Conservation (phyloP, 1,140 invertebrate genomes). For the Drosophila kanapiae region DNA sequence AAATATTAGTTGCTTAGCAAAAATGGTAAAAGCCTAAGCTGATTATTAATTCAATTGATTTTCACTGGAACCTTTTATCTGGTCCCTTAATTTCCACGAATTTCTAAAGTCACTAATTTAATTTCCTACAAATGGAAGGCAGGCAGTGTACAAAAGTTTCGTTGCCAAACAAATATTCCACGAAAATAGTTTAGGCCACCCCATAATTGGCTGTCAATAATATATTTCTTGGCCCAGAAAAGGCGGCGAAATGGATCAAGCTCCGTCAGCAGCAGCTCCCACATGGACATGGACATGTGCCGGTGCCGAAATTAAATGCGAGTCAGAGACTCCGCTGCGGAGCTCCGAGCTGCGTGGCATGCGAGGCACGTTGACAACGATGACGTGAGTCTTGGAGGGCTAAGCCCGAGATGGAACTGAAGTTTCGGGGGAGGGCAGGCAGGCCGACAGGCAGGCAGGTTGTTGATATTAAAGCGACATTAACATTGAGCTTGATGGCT, state of each 20-base stretch:
- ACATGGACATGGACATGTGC: conserved; percentile 53
- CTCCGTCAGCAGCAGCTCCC: conserved; percentile 13
- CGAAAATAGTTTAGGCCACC: conserved; percentile 15
- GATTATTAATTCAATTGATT: background rate
- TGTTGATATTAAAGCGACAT: conserved; percentile 74
- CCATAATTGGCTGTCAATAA: conserved; percentile 32
- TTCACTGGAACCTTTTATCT: no score
- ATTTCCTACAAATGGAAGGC: background rate
- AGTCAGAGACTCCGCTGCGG: conserved; percentile 25
- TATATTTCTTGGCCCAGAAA: conserved; percentile 38
- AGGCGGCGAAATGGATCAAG: conserved; percentile 48
- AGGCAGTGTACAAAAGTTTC: conserved; percentile 14
- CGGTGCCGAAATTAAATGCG: conserved; percentile 53
- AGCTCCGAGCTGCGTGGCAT: conserved; percentile 45
- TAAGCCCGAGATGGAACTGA: conserved; percentile 41
- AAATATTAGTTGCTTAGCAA: background rate
- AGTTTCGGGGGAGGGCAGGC: conserved; percentile 11
- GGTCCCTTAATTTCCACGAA: background rate
- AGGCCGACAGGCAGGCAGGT: conserved; percentile 6
- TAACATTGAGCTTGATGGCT: conserved; percentile 79
- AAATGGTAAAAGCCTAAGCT: background rate
- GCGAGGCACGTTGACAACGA: conserved; percentile 71
- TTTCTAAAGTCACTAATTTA: background rate
- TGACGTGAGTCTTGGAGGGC: conserved; percentile 60
- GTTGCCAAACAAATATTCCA: background rate